phyloP scores from a whole-genome alignment of 2,797 vertebrate species.

The Thaleichthys pacificus region DNA sequence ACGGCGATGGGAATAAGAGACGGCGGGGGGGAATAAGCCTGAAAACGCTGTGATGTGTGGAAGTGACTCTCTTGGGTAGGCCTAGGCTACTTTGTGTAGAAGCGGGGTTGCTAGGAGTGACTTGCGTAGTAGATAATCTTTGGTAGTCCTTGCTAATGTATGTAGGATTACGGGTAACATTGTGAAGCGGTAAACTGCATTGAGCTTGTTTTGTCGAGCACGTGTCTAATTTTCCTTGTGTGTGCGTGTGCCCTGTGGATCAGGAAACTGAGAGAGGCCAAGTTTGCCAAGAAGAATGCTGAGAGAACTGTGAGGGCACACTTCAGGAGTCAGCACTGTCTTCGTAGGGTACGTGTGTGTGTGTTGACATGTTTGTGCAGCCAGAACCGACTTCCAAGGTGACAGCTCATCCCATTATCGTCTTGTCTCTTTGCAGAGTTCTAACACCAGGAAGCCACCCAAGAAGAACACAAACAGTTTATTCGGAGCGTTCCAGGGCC shows the following conservation, averaged over 20 bases:
- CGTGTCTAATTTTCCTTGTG: not conserved
- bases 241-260: conserved; percentile 28
- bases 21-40: too few species aligned
- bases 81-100: too few species aligned
- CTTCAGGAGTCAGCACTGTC: conserved; percentile 75
- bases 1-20: conserved; percentile 14
- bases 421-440: conserved; percentile 39
- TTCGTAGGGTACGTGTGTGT: conserved; percentile 59
- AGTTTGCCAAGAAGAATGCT: conserved; percentile 74
- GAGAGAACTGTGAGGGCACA: conserved; percentile 61
- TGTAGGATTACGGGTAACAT: conserved; percentile 18
- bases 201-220: conserved; percentile 34
- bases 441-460: conserved; percentile 49
- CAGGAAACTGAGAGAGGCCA: conserved; percentile 74
- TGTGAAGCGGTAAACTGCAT: conserved; percentile 45
- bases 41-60: too few species aligned
- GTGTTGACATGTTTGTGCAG: not conserved
- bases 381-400: not conserved
- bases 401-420: not conserved
- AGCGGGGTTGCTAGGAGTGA: too few species aligned
- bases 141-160: not conserved
- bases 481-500: conserved; percentile 76
- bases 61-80: too few species aligned
- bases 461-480: conserved; percentile 58
- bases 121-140: conserved; percentile 11